Conservation (phyloP, 1,140 invertebrate species). For the Brachionus asplanchnoidis region DNA sequence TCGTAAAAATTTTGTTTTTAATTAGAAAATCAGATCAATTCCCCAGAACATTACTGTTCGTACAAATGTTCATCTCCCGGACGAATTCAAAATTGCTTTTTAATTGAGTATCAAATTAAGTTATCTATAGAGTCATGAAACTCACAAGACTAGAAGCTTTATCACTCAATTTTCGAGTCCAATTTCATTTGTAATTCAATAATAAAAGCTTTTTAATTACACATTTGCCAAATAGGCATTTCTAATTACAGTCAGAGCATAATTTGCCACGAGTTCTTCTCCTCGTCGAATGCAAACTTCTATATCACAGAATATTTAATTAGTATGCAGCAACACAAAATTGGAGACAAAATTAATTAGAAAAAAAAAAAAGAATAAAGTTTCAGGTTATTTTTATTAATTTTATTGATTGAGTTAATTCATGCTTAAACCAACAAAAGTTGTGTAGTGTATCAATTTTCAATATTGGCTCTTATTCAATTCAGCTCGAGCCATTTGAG, state of each 20-base stretch:
- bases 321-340: not conserved
- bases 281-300: not conserved
- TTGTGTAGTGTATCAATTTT: not conserved
- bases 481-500: not conserved
- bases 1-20: slow-evolving; percentile 6
- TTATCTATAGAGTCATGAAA: not conserved
- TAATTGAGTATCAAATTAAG: slow-evolving; percentile 7
- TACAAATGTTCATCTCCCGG: not conserved
- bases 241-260: not conserved
- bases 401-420: not conserved
- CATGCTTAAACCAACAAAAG: not conserved
- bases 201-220: not conserved
- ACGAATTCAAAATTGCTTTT: not conserved
- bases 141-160: not conserved
- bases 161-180: not conserved
- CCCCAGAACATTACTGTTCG: not conserved
- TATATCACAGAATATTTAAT: not conserved
- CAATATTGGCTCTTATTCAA: not conserved
- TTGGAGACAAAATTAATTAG: slow-evolving; percentile 12
- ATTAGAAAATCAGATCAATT: slow-evolving; percentile 1
- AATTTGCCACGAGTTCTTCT: not conserved
- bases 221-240: not conserved
- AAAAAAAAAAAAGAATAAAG: not conserved
- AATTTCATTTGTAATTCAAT: slow-evolving; percentile 13
- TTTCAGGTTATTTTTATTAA: not conserved